A percentile compares a stretch with the other conserved stretches of the same genome.
Evolutionary conservation across 1,140 invertebrate species (phyloP).

Genomic region (Himalopsyche phryganea): DNA sequence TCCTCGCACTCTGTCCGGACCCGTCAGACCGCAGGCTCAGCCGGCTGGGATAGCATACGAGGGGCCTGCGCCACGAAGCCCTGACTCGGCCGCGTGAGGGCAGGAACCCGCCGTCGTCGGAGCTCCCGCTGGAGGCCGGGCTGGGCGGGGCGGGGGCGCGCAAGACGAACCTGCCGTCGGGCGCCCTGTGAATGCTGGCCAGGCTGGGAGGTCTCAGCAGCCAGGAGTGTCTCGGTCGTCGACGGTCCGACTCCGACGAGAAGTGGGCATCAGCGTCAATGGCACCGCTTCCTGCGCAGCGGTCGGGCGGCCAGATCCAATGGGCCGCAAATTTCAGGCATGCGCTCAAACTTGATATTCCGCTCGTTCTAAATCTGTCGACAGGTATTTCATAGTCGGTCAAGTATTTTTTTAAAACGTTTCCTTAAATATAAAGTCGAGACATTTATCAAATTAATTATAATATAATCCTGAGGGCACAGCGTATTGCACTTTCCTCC

Average conservation of each 20-base stretch:
- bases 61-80: constrained; percentile 65
- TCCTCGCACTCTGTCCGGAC: constrained; percentile 57
- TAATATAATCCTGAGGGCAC: no score
- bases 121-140: constrained; percentile 57
- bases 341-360: constrained; percentile 87
- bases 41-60: constrained; percentile 61
- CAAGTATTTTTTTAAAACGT: constrained; percentile 1
- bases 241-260: constrained; percentile 40
- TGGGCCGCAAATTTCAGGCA: constrained; percentile 60
- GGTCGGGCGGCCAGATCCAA: constrained; percentile 67
- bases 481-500: no score
- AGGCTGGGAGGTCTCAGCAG: constrained; percentile 36
- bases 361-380: constrained; percentile 83
- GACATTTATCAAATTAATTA: no score
- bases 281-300: constrained; percentile 51
- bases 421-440: no score
- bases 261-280: no score
- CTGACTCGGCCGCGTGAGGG: constrained; percentile 52
- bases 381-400: background rate
- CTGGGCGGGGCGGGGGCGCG: constrained; percentile 57
- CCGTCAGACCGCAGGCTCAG: constrained; percentile 62
- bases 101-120: constrained; percentile 81
- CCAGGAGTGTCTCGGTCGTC: constrained; percentile 13
- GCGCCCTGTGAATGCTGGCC: constrained; percentile 64
- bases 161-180: constrained; percentile 71